Conservation (phyloP, 1,140 invertebrate species). For the Diorhabda sublineata region DNA sequence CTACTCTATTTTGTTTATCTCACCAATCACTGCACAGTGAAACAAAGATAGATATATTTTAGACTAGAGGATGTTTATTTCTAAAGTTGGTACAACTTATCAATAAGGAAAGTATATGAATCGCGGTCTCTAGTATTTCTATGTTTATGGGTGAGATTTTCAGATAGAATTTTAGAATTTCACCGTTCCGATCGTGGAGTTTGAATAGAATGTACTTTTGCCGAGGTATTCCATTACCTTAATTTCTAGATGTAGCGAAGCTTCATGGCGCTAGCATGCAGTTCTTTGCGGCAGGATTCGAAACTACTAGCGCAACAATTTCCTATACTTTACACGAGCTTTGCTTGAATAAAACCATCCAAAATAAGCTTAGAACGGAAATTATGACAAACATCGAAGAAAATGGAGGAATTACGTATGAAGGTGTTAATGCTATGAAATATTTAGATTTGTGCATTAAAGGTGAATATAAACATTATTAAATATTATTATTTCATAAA, state of each 20-base stretch:
- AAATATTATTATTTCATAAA: background rate
- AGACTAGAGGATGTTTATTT: no score
- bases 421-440: conserved; percentile 43
- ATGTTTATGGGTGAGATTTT: no score
- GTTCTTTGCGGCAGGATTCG: conserved; percentile 63
- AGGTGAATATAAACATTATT: conserved; percentile 30
- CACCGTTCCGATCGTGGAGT: no score
- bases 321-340: conserved; percentile 63
- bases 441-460: conserved; percentile 51
- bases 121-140: no score
- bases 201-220: no score
- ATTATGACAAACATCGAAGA: conserved; percentile 35
- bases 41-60: no score
- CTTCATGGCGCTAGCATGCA: conserved; percentile 55
- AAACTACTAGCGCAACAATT: conserved; percentile 62
- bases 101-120: no score
- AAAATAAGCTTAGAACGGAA: conserved; percentile 48
- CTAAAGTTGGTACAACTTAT: no score
- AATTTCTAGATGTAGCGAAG: conserved; percentile 45
- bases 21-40: no score
- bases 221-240: no score
- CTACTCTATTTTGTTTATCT: no score
- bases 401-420: conserved; percentile 41
- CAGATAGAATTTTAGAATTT: no score
- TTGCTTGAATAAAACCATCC: conserved; percentile 51